Base-by-base conservation (phyloP, 1,140 invertebrate genomes). In the Pinna nobilis region DNA sequence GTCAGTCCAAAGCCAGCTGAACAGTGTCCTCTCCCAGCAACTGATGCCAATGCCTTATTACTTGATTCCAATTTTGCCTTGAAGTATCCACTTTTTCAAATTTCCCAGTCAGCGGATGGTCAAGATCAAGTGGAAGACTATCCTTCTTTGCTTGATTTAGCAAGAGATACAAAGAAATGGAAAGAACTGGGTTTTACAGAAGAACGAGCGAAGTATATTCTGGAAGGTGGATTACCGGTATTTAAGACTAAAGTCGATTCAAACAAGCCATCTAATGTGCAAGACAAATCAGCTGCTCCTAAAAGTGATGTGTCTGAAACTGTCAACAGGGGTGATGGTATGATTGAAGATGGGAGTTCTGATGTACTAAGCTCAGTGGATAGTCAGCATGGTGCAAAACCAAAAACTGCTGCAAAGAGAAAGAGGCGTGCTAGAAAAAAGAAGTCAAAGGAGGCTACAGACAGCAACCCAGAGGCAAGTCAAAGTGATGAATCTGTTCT, bases 401-500 rank as follows among this genome's bases (percentile, higher is more conserved):
- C 55, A 11, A 59, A 59, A 20, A 59, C 13, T 9, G 37, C 20
- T 59, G 3, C 28, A 6, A 30, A 30, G 3, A 59, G 37, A 59
- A 59, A 59, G 30, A 59, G 28, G 28, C 55, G 55, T 59, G 55
- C 15, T 6, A 30, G 55, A 35, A 59, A 59, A 25, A 59, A 59
- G 32, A 59, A 59, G 32, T n/a, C n/a, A n/a, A n/a, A n/a, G n/a
- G n/a, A n/a, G n/a, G n/a, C n/a, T n/a, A n/a, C n/a, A n/a, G n/a
- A n/a, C n/a, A n/a, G n/a, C n/a, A n/a, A n/a, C n/a, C n/a, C n/a
- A n/a, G n/a, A n/a, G n/a, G n/a, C n/a, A n/a, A n/a, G n/a, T n/a
- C n/a, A n/a, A n/a, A n/a, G n/a, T n/a, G n/a, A n/a, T n/a, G n/a
- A n/a, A n/a, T n/a, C n/a, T n/a, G n/a, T n/a, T n/a, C n/a, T n/a